Evolutionary conservation across 2,113 vertebrate genomes (phyloP), one percentile per base, ranked within the genome.

Genomic region (Addax nasomaculatus): DNA sequence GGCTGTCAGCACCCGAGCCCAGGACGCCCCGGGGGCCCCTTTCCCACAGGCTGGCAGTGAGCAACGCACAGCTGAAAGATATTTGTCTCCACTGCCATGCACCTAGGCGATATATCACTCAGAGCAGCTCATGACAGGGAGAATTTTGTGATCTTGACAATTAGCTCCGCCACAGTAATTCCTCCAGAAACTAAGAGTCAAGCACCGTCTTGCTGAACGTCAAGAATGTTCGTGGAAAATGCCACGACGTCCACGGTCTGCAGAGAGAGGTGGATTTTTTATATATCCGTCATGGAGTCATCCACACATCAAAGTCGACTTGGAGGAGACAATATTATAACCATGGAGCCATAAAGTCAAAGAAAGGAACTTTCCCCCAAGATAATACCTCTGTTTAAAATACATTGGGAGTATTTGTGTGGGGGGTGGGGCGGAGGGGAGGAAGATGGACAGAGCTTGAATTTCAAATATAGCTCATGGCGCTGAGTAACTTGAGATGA

Each of bases 1-100:
- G 33, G 86, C 91, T 76, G 95, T 98, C 97, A 98, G 94, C 89
- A 87, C 90, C 94, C 81, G 39, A 70, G 60, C 86, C 73, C 94
- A 49, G n/a, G 29, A 4, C 2, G 49, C 93, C 90, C n/a, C 7
- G 23, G 23, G 3, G 43, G 43, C 70, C 36, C 14, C 58, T 85
- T 47, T 80, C 85, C 64, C 64, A 43, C 30, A 25, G 89, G 85
- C 70, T 83, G 92, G 84, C 81, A 73, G 6, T 78, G 49, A 45
- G 27, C 16, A 23, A 3, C 0, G 5, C 21, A 33, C 51, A 43
- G 58, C 85, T 76, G 60, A 47, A 73, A 33, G 23, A 17, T 13
- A 76, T 57, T 25, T 30, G 67, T 80, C 78, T 64, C n/a, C 2
- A 19, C 1, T 0, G 39, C 78, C 23, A 3, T 13, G 47, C 27